phyloP scores from a whole-genome alignment of 2,797 vertebrate genomes.

The Graptemys geographica region DNA sequence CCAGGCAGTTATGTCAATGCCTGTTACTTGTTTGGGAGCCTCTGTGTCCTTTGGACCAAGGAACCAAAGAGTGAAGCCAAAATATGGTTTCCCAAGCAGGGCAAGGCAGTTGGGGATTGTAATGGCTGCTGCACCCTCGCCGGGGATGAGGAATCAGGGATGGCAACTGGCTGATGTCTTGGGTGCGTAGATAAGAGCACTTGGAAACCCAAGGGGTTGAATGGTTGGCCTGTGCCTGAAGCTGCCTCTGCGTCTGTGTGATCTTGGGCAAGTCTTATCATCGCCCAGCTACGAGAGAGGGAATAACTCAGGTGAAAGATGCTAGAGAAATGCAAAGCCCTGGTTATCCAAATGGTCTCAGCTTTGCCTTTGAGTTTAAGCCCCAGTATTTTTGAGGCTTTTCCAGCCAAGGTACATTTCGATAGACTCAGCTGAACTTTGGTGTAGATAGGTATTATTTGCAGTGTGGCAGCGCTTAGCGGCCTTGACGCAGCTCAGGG shows the following conservation, averaged over 20 bases:
- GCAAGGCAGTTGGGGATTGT: background rate
- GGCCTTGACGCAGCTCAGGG: background rate
- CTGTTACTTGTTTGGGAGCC: background rate
- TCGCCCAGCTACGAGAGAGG: too few relatives aligned
- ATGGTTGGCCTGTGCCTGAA: too few relatives aligned
- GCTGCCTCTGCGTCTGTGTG: too few relatives aligned
- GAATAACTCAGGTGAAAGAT: background rate
- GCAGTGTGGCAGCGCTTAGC: fast-evolving
- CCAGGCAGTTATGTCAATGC: background rate
- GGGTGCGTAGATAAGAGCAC: too few relatives aligned
- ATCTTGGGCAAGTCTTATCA: too few relatives aligned
- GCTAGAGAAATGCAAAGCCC: background rate
- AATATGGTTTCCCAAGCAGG: background rate
- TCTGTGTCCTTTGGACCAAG: background rate
- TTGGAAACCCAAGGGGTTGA: too few relatives aligned
- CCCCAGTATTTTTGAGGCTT: background rate
- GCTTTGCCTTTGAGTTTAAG: background rate
- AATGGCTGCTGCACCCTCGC: background rate
- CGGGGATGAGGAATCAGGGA: background rate
- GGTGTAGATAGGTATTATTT: background rate
- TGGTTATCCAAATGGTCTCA: background rate
- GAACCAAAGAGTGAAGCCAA: background rate
- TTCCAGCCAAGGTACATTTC: background rate
- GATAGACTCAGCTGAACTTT: too few relatives aligned
- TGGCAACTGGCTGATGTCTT: too few relatives aligned